phyloP scores from a whole-genome alignment of 1,140 invertebrate species.

The Ceratoteleas bidentatus region DNA sequence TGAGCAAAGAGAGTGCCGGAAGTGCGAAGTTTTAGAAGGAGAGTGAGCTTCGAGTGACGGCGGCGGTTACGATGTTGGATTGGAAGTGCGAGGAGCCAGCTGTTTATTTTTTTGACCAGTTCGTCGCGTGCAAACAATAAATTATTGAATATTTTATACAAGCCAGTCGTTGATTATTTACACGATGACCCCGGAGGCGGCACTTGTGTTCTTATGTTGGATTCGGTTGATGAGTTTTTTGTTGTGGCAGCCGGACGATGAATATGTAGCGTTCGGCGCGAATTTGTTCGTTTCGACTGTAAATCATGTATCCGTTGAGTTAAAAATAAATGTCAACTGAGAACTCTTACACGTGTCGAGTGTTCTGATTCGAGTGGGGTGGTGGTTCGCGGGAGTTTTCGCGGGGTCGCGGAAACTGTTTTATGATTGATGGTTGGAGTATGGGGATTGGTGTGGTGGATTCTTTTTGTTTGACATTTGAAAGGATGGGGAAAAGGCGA shows the following conservation, averaged over 20 bases:
- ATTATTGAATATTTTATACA: slow-evolving; percentile 57
- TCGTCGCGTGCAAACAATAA: slow-evolving; percentile 53
- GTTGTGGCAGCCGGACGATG: not conserved
- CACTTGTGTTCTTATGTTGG: not conserved
- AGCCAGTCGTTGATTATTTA: slow-evolving; percentile 28
- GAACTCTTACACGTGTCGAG: too few species aligned
- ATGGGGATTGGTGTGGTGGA: too few species aligned
- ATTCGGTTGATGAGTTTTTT: slow-evolving; percentile 3
- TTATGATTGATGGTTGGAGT: too few species aligned
- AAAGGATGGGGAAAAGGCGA: too few species aligned
- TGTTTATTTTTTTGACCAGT: slow-evolving; percentile 48
- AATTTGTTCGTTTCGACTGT: not conserved
- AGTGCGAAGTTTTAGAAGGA: slow-evolving; percentile 12
- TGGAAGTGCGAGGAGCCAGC: slow-evolving; percentile 12
- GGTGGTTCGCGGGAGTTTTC: too few species aligned
- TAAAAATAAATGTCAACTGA: slow-evolving; percentile 8
- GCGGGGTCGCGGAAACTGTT: too few species aligned
- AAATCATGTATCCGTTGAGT: slow-evolving; percentile 6
- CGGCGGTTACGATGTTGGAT: slow-evolving; percentile 20
- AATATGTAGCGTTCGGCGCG: too few species aligned
- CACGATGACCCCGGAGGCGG: not conserved
- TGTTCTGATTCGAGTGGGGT: too few species aligned
- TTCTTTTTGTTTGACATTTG: too few species aligned
- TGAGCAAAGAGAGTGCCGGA: too few species aligned
- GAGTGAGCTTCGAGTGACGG: slow-evolving; percentile 19